Evolutionary conservation across 1,140 invertebrate species (phyloP).

Genomic region (Vollenhovia emeryi): DNA sequence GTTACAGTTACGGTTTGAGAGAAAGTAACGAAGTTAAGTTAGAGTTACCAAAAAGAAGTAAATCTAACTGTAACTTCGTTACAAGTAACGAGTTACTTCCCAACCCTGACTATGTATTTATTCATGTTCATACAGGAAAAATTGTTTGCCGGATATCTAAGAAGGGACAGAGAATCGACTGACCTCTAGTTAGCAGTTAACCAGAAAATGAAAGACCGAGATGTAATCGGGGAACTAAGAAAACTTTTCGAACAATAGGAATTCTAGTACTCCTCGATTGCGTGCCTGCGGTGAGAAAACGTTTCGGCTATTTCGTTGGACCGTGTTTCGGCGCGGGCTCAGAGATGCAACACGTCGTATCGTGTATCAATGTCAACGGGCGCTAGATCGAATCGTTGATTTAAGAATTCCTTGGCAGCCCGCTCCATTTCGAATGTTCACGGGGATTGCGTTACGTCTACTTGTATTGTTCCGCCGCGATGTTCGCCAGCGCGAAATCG

Average conservation of each 20-base stretch:
- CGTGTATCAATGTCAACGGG: slow-evolving; percentile 34
- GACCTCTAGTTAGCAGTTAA: too few species aligned
- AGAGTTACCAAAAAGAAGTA: too few species aligned
- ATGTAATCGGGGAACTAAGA: neutral
- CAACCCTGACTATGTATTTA: too few species aligned
- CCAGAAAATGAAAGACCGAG: too few species aligned
- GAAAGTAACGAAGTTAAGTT: too few species aligned
- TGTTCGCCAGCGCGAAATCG: slow-evolving; percentile 32
- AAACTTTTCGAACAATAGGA: neutral
- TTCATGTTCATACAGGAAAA: too few species aligned
- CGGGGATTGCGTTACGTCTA: slow-evolving; percentile 30
- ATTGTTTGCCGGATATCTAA: too few species aligned
- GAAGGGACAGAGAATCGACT: too few species aligned
- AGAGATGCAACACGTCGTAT: slow-evolving; percentile 5
- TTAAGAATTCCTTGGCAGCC: slow-evolving; percentile 51
- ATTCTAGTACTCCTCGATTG: neutral
- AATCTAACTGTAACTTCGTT: too few species aligned
- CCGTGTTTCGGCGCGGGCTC: neutral
- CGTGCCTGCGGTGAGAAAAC: neutral
- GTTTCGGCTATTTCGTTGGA: neutral
- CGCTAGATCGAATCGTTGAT: slow-evolving; percentile 38
- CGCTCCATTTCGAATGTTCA: slow-evolving; percentile 26
- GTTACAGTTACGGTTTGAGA: too few species aligned
- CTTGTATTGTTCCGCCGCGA: neutral
- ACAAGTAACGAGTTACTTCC: too few species aligned